Evolutionary conservation across 1,140 invertebrate genomes (phyloP), one percentile per base, ranked within the genome.

Genomic region (Cotesia glomerata): DNA sequence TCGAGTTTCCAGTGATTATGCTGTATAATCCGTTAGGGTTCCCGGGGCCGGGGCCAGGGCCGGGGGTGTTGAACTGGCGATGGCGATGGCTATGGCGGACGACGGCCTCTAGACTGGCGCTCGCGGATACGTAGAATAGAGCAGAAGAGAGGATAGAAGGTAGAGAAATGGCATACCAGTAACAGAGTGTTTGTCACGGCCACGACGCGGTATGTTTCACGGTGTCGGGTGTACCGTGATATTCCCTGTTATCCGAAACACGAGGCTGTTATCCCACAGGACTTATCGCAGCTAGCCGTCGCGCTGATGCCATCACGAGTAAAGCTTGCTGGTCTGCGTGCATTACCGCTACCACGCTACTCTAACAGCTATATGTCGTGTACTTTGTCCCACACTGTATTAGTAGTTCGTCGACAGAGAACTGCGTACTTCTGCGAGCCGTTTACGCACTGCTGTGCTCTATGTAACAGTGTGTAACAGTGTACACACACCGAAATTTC

Each of bases 231-330:
- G 76, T 83, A 82, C 81, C 78, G 82, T 80, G 82, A 86, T 85
- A 86, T 84, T 84, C 83, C 78, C 81, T 85, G 84, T 85, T 85
- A 85, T 85, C 83, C 83, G 84, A 85, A 85, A 84, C 84, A 84
- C 82, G 79, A 79, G 82, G 81, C 80, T 85, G 84, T 85, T 85
- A 85, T 85, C 84, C 83, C 82, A 84, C 83, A 85, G 83, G 82
- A 85, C 82, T 86, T 76, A 77, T 73, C 71, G 66, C 45, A 69
- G 54, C 52, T 68, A 56, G 54, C 39, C 61, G 67, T 51, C 54
- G 67, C 58, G 71, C 51, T 56, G 58, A 71, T 67, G 71, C 68
- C 71, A 73, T 59, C 65, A 61, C 35, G 61, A 54, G 32, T 26
- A 26, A 26, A 26, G 52, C 9, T 45, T 11, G 7, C 4, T 45